Evolutionary conservation across 2,113 vertebrate species (phyloP).

Genomic region (Athene noctua): DNA sequence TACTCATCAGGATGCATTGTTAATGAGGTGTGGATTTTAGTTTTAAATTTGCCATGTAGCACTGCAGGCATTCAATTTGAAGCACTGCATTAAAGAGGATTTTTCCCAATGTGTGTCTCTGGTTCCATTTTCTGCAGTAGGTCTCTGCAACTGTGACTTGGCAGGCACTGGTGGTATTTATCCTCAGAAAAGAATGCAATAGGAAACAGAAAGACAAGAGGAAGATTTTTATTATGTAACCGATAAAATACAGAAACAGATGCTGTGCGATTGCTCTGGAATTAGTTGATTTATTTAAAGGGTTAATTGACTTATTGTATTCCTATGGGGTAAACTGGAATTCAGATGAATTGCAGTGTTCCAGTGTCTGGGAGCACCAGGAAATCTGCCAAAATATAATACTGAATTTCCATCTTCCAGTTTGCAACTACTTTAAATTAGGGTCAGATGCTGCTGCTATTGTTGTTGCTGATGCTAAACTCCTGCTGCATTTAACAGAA

Average conservation of each 20-base stretch:
- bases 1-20: constrained; percentile 66
- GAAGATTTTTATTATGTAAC: constrained; percentile 44
- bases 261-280: not conserved
- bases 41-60: constrained; percentile 61
- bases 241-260: constrained; percentile 45
- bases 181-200: not conserved
- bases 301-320: constrained; percentile 41
- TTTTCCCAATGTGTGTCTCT: constrained; percentile 29
- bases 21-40: constrained; percentile 66
- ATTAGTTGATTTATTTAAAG: constrained; percentile 35
- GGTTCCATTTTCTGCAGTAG: constrained; percentile 38
- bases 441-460: not conserved
- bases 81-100: constrained; percentile 32
- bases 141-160: constrained; percentile 32
- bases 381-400: constrained; percentile 9
- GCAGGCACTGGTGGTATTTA: constrained; percentile 15
- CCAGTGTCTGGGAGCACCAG: not conserved
- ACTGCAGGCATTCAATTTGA: constrained; percentile 57
- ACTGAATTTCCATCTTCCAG: not conserved
- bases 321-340: constrained; percentile 11
- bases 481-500: not conserved
- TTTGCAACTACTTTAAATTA: not conserved
- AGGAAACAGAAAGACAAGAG: constrained; percentile 25
- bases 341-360: constrained; percentile 11
- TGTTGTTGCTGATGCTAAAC: not conserved